A percentile compares a stretch with the other conserved stretches of the same genome.
phyloP scores from a whole-genome alignment of 2,113 vertebrate genomes.

The Dromas ardeola region DNA sequence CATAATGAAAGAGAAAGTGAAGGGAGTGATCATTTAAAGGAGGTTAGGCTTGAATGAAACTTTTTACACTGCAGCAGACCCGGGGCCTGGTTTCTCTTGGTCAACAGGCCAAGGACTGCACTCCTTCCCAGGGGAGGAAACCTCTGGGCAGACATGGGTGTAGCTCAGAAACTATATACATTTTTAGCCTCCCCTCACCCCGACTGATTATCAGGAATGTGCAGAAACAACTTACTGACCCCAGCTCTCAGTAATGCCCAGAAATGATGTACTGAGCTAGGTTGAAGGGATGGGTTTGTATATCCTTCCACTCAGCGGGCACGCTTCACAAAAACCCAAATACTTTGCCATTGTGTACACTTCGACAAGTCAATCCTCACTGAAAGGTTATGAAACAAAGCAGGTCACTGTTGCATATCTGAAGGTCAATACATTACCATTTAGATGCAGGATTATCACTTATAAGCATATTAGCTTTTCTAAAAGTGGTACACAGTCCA shows the following conservation, averaged over 20 bases:
- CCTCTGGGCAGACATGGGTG: neutral
- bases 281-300: neutral
- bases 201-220: neutral
- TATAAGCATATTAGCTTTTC: neutral
- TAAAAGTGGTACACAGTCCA: neutral
- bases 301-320: neutral
- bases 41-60: neutral
- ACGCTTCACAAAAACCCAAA: neutral
- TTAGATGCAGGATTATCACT: neutral
- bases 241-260: neutral
- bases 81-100: fast-evolving
- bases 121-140: neutral
- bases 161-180: neutral
- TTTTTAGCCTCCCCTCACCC: neutral
- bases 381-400: constrained; percentile 1
- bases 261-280: neutral
- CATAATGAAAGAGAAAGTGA: neutral
- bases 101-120: neutral
- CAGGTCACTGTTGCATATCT: neutral
- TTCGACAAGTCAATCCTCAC: neutral
- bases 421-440: neutral
- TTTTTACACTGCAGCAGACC: neutral
- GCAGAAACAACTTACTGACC: neutral
- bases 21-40: neutral
- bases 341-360: neutral